Evolutionary conservation across 2,113 vertebrate genomes (phyloP), one percentile per base, ranked within the genome.

Genomic region (Myiopsitta monachus): DNA sequence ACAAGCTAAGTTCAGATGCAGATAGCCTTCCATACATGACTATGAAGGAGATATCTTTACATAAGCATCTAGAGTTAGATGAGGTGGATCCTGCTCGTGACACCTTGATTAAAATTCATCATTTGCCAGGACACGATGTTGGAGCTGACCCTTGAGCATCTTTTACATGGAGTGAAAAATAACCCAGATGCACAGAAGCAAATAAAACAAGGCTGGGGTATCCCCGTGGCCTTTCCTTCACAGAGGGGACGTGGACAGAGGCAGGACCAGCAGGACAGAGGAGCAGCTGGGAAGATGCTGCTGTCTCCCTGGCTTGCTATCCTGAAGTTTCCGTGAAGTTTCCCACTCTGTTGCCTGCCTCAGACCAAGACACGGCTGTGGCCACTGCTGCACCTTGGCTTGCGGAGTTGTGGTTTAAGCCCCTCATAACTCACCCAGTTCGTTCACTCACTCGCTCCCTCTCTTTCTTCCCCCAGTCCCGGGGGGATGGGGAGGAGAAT

Each of bases 171-270:
- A 94, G 47, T 36, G 91, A 77, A 87, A 94, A 90, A 94, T 74
- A 95, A 57, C 67, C 67, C 36, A 22, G 55, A 79, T 8, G 64
- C 39, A 7, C 0, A 5, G 39, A 14, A 87, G 74, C 24, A 81
- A 68, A 27, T 24, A 33, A 28, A 55, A 14, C 5, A 0, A 68
- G 41, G 21, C 70, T 10, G 57, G 83, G 66, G 24, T 52, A 18
- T 83, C 79, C 94, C 72, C 15, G 8, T 19, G 5, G 70, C 81
- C 18, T 46, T 92, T 73, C 38, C 47, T 67, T 68, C 81, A 38
- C 0, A 0, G 49, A 88, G 30, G 38, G 77, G 59, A n/a, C 0
- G 0, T 26, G 51, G 41, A 31, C 46, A 77, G 54, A 83, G 54
- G 19, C 77, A 64, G 64, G 38, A 22, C 31, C 1, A 0, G 31